These are phyloP conservation scores for Ictalurus furcatus DNA, from an alignment of 2,113 vertebrate species.

Conservation along the genomic window DNA sequence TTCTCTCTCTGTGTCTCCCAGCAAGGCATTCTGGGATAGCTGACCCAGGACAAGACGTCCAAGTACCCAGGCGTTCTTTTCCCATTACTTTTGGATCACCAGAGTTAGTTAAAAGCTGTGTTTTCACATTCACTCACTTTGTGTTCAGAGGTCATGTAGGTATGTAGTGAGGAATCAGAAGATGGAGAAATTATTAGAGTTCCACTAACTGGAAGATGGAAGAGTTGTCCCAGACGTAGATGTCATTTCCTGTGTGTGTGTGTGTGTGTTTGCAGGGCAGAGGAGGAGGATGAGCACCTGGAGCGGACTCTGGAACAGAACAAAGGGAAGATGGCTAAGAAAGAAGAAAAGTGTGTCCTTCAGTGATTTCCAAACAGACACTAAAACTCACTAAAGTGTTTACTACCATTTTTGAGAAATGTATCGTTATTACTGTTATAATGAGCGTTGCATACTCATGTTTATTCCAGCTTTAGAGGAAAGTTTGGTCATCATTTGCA, in stretches of 20 bases:
- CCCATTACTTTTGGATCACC: neutral
- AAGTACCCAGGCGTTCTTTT: neutral
- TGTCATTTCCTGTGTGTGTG: slow-evolving; percentile 35
- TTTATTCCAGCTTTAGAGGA: slow-evolving; percentile 41
- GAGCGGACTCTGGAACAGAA: slow-evolving; percentile 98
- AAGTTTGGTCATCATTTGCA: slow-evolving; percentile 27
- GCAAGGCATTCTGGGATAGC: slow-evolving; percentile 20
- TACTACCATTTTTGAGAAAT: slow-evolving; percentile 41
- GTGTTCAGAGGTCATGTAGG: neutral
- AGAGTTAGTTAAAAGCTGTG: neutral
- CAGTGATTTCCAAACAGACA: slow-evolving; percentile 74
- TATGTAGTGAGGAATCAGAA: neutral
- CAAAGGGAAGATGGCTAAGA: slow-evolving; percentile 99
- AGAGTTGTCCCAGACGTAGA: neutral
- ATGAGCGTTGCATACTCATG: slow-evolving; percentile 51
- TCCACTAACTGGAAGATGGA: neutral
- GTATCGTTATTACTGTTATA: slow-evolving; percentile 46
- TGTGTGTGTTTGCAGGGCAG: slow-evolving; percentile 77
- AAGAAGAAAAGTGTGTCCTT: slow-evolving; percentile 95
- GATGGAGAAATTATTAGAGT: neutral
- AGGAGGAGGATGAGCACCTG: slow-evolving; percentile 98
- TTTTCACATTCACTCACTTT: neutral
- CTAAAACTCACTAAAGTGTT: slow-evolving; percentile 23
- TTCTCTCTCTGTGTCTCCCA: neutral
- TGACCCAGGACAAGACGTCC: neutral